A percentile compares a stretch with the other conserved stretches of the same genome.
Conservation (phyloP, 2,888 invertebrate species). For the Disparrhopalites patrizii region DNA sequence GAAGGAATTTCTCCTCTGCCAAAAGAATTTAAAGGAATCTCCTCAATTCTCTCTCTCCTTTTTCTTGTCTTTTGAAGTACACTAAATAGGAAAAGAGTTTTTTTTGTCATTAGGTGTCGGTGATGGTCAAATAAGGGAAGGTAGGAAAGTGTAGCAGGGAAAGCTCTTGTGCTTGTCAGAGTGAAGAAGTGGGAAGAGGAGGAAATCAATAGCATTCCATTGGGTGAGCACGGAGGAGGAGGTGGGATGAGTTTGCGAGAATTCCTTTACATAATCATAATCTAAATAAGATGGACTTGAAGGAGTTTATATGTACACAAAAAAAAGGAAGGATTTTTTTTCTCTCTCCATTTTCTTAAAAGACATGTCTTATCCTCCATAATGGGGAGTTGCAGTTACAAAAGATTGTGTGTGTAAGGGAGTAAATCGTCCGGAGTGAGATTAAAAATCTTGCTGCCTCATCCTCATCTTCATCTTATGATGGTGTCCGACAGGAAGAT, state of each 20-base stretch:
- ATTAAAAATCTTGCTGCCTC: conserved; percentile 29
- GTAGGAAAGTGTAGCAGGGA: conserved; percentile 15
- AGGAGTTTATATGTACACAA: too few relatives aligned
- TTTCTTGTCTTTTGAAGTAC: too few relatives aligned
- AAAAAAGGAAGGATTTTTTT: too few relatives aligned
- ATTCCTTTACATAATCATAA: not conserved
- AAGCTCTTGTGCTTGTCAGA: conserved; percentile 7
- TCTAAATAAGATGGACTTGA: too few relatives aligned
- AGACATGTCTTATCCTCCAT: not conserved
- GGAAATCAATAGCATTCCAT: conserved; percentile 29
- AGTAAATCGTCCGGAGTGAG: conserved; percentile 30
- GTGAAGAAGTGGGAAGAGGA: not conserved
- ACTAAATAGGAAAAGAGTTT: too few relatives aligned
- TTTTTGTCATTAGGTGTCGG: too few relatives aligned
- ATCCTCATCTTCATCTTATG: too few relatives aligned
- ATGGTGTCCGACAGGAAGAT: too few relatives aligned
- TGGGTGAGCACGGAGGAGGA: conserved; percentile 2
- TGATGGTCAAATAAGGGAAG: conserved; percentile 26
- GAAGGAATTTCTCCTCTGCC: too few relatives aligned
- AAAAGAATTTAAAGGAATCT: too few relatives aligned
- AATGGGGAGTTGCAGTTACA: conserved; percentile 1
- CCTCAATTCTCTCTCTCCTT: too few relatives aligned
- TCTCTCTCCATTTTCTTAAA: not conserved
- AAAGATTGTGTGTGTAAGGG: conserved; percentile 9
- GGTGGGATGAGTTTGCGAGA: conserved; percentile 30